phyloP scores from a whole-genome alignment of 2,113 vertebrate genomes.

The Hemibagrus wyckioides region DNA sequence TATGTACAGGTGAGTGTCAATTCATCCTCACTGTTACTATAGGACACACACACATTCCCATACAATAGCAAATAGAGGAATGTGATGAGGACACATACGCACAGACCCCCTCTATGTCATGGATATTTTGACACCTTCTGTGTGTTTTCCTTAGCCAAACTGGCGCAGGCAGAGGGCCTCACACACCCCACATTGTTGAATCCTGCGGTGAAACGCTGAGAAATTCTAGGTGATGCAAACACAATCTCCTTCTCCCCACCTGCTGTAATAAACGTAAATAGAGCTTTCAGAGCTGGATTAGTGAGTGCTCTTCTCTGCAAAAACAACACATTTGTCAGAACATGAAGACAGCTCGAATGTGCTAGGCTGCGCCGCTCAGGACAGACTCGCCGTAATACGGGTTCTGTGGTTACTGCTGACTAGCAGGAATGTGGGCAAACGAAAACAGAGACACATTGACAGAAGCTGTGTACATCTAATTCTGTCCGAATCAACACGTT shows the following conservation, averaged over 20 bases:
- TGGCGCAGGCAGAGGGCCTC: conserved; percentile 54
- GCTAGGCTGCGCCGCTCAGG: conserved; percentile 5
- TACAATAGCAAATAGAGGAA: conserved; percentile 31
- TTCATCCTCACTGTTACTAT: conserved; percentile 32
- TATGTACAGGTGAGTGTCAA: conserved; percentile 74
- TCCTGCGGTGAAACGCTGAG: conserved; percentile 42
- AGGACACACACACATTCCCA: conserved; percentile 26
- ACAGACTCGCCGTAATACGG: conserved; percentile 16
- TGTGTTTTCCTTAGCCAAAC: conserved; percentile 56
- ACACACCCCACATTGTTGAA: conserved; percentile 45
- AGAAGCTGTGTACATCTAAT: conserved; percentile 14
- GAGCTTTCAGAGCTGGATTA: conserved; percentile 42
- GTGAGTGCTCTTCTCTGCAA: conserved; percentile 16
- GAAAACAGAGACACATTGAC: conserved; percentile 39
- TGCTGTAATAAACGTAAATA: conserved; percentile 32
- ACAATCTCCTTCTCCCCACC: conserved; percentile 54
- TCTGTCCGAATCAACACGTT: conserved; percentile 18
- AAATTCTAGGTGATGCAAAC: conserved; percentile 33
- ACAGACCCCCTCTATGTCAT: conserved; percentile 36
- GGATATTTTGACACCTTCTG: conserved; percentile 63
- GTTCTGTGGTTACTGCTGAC: conserved; percentile 37
- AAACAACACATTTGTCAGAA: conserved; percentile 42
- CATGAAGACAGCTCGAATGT: conserved; percentile 9
- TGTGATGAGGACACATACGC: conserved; percentile 54
- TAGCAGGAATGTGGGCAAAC: neutral